Evolutionary conservation across 2,888 invertebrate species (phyloP), one percentile per base, ranked within the genome.

Genomic region (Acleris laterana): DNA sequence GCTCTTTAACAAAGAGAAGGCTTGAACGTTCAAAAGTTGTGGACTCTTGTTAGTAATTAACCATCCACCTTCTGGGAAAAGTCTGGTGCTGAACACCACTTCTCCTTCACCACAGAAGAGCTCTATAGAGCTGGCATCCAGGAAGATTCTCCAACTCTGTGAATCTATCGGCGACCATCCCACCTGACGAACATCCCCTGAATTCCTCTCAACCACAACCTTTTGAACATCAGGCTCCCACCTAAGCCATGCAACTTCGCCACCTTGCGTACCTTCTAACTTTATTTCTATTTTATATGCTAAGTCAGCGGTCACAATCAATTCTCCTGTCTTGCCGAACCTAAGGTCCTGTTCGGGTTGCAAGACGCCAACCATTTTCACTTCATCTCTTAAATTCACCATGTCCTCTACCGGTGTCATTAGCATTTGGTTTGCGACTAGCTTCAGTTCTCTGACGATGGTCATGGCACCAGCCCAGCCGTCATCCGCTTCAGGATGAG

Each of bases 401-500:
- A 90, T 85, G n/a, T 78, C 75, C 0, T 83, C 81, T 0, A 89
- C 73, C 13, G 93, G 92, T 58, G 78, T 87, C 84, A 87, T 86
- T 1, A 85, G 61, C n/a, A 93, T 71, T n/a, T 80, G 79, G 46
- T 85, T 77, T 1, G 80, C 83, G 16, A 73, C 74, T 13, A 93
- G 70, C 3, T 74, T 72, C 1, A 93, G 69, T 71, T 92, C 86
- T 71, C 93, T 84, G 1, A 87, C 75, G 5, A 93, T 76, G 0
- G 93, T 93, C 83, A 89, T 77, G 5, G 85, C 84, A 52, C 93
- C 93, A 9, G 87, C 80, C 93, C 93, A 93, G 11, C 92, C 93
- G 52, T 92, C 89, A 0, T 73, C 85, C 1, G 78, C 84, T 73
- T 93, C 93, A 1, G 83, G 87, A 53, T 83, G 77, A 0, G 80